These are phyloP conservation scores for Scarus forsteni DNA, from an alignment of 2,797 vertebrate species.

Conservation along the genomic window DNA sequence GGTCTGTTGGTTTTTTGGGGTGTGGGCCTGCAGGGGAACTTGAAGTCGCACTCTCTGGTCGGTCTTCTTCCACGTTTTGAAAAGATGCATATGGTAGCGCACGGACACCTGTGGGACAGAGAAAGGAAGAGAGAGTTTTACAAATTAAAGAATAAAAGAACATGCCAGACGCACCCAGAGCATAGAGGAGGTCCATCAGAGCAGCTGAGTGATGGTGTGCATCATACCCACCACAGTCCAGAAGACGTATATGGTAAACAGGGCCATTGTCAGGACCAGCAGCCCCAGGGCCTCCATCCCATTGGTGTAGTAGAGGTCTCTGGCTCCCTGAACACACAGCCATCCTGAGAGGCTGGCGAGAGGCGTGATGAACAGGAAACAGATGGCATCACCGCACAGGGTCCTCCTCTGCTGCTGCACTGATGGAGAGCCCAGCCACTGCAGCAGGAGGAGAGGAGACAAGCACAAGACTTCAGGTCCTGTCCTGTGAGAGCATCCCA, in stretches of 20 bases:
- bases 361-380: slow-evolving; percentile 82
- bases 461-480: too few species aligned
- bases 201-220: background rate
- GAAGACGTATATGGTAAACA: slow-evolving; percentile 80
- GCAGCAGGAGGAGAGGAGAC: background rate
- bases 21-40: slow-evolving; percentile 36
- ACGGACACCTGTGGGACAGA: slow-evolving; percentile 71
- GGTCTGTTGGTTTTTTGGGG: slow-evolving; percentile 21
- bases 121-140: too few species aligned
- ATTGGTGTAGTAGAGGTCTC: slow-evolving; percentile 78
- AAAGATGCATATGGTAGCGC: slow-evolving; percentile 77
- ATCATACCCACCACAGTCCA: slow-evolving; percentile 75
- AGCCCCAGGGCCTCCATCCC: slow-evolving; percentile 77
- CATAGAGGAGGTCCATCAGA: too few species aligned
- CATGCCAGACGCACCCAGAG: too few species aligned
- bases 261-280: slow-evolving; percentile 75
- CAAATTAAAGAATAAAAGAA: too few species aligned
- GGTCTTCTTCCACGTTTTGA: slow-evolving; percentile 71
- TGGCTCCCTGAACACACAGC: slow-evolving; percentile 82
- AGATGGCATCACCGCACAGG: slow-evolving; percentile 71
- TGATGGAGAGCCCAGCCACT: slow-evolving; percentile 78
- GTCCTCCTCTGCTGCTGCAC: slow-evolving; percentile 77
- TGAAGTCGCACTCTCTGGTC: slow-evolving; percentile 75
- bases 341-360: slow-evolving; percentile 80
- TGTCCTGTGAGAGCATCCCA: too few species aligned